Percentiles rank a stretch among this genome's conserved stretches.
phyloP scores from a whole-genome alignment of 2,113 vertebrate species.

The Panthera uncia region DNA sequence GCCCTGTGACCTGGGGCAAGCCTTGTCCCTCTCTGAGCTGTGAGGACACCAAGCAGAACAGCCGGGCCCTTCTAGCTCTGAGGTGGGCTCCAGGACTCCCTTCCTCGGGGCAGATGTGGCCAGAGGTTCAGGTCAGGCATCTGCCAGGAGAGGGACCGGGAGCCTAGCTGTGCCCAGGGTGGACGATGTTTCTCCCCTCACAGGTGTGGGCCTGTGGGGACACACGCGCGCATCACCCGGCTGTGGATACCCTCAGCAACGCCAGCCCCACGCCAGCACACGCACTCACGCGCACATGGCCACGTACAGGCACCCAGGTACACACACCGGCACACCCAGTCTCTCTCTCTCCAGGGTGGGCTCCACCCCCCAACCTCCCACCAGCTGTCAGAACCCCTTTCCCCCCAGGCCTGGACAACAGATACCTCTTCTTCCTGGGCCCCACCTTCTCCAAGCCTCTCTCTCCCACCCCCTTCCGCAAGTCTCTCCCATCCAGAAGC shows the following conservation, averaged over 20 bases:
- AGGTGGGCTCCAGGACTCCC: background rate
- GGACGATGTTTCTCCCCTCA: background rate
- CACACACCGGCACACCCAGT: background rate
- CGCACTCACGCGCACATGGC: rapidly evolving
- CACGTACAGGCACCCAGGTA: background rate
- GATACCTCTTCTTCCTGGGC: background rate
- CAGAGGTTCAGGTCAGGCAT: conserved; percentile 54
- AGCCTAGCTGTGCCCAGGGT: conserved; percentile 17
- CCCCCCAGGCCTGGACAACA: background rate
- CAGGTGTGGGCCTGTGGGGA: background rate
- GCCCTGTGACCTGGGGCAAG: background rate
- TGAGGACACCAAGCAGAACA: rapidly evolving
- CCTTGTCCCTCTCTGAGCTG: background rate
- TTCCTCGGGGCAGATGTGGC: conserved; percentile 44
- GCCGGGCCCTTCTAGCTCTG: background rate
- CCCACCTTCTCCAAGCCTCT: background rate
- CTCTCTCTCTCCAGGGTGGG: background rate
- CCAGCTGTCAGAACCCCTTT: background rate
- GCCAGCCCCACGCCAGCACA: background rate
- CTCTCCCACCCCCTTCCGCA: background rate
- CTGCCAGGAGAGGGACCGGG: background rate
- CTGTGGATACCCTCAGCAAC: background rate
- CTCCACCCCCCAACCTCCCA: background rate
- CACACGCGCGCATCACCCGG: background rate
- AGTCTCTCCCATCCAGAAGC: conserved; percentile 16